phyloP scores from a whole-genome alignment of 2,113 vertebrate species.

The Rhadina sibilatrix region DNA sequence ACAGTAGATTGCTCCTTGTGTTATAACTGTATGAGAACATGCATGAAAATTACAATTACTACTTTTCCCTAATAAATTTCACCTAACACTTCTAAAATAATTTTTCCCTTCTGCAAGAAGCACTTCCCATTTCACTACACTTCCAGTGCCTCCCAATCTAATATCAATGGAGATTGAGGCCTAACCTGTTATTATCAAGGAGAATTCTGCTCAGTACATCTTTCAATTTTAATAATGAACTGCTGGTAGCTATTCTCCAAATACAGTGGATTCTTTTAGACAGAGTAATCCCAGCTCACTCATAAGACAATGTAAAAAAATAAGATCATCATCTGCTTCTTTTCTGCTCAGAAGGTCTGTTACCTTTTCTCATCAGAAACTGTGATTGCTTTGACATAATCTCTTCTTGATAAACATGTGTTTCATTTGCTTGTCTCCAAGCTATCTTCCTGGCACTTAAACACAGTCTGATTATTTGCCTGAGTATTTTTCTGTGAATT shows the following conservation, averaged over 20 bases:
- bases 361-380: conserved; percentile 6
- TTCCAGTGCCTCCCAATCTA: background rate
- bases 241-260: background rate
- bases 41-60: background rate
- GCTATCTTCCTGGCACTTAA: background rate
- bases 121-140: background rate
- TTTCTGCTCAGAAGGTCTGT: background rate
- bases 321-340: background rate
- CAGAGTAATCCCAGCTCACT: background rate
- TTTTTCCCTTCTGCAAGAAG: background rate
- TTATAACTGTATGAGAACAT: background rate
- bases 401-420: conserved; percentile 3
- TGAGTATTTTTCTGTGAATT: background rate
- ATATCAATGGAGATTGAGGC: background rate
- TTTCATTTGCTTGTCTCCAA: conserved; percentile 31
- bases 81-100: background rate
- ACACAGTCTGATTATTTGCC: background rate
- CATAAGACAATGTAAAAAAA: background rate
- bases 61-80: background rate
- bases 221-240: background rate
- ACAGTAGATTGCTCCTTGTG: background rate
- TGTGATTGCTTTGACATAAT: conserved; percentile 37
- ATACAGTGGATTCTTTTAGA: background rate
- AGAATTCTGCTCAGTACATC: background rate
- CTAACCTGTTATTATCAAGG: background rate